These are phyloP conservation scores for Celastrina argiolus DNA, from an alignment of 2,888 invertebrate species.

Conservation along the genomic window DNA sequence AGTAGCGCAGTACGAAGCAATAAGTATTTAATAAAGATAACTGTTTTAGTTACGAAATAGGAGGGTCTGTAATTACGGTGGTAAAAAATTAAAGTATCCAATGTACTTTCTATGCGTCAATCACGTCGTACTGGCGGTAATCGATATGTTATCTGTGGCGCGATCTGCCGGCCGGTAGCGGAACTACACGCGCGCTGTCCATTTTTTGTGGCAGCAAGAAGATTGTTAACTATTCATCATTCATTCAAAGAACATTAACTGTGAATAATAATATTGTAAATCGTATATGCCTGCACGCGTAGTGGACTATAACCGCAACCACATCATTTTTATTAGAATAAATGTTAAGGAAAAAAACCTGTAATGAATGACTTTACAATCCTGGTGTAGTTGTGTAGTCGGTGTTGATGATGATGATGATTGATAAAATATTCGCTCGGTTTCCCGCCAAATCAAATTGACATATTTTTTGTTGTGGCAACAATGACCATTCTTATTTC, in stretches of 20 bases:
- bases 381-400: too few relatives aligned
- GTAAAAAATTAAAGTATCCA: slow-evolving; percentile 28
- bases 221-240: too few relatives aligned
- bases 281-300: too few relatives aligned
- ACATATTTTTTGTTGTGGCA: slow-evolving; percentile 28
- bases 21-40: slow-evolving; percentile 25
- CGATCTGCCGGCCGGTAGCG: slow-evolving; percentile 62
- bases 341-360: too few relatives aligned
- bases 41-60: slow-evolving; percentile 39
- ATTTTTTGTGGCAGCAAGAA: not conserved
- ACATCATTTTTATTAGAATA: too few relatives aligned
- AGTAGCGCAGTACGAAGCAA: slow-evolving; percentile 46
- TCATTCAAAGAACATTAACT: too few relatives aligned
- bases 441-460: not conserved
- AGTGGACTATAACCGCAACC: too few relatives aligned
- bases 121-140: slow-evolving; percentile 55
- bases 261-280: too few relatives aligned
- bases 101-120: slow-evolving; percentile 61
- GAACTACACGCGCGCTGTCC: slow-evolving; percentile 39
- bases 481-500: slow-evolving; percentile 30
- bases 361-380: too few relatives aligned
- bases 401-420: not conserved
- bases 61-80: slow-evolving; percentile 24
- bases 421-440: not conserved
- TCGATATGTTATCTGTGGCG: slow-evolving; percentile 59